Evolutionary conservation across 2,113 vertebrate species (phyloP).

Genomic region (Danio rerio): DNA sequence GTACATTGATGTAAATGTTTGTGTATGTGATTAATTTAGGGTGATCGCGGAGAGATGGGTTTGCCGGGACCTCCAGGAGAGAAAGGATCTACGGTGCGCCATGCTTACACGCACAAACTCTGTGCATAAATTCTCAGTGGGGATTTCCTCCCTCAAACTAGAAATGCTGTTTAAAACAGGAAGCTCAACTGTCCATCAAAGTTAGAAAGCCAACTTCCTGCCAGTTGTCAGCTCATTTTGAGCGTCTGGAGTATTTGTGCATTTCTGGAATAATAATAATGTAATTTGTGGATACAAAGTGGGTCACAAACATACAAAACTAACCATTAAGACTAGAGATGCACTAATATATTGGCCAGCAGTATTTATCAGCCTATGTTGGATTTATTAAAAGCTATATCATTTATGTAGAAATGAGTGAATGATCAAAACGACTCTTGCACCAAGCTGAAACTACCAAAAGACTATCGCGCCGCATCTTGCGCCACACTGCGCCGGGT

Average conservation of each 20-base stretch:
- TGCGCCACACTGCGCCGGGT: too few relatives aligned
- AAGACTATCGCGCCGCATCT: too few relatives aligned
- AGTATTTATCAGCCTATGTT: too few relatives aligned
- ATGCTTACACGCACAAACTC: neutral
- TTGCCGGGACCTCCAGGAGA: conserved; percentile 89
- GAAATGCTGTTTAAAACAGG: conserved; percentile 8
- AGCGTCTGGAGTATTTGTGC: neutral
- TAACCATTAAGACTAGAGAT: neutral
- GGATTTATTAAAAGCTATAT: too few relatives aligned
- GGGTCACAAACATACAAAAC: neutral
- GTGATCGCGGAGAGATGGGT: conserved; percentile 89
- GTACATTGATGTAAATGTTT: neutral
- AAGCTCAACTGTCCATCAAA: neutral
- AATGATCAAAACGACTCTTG: too few relatives aligned
- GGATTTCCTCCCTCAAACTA: neutral
- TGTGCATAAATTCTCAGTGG: neutral
- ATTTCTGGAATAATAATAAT: neutral
- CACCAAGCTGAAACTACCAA: too few relatives aligned
- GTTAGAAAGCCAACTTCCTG: neutral
- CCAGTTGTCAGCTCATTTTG: neutral
- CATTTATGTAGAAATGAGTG: too few relatives aligned
- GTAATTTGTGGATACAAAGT: neutral
- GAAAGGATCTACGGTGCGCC: conserved; percentile 88
- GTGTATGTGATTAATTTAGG: conserved; percentile 71
- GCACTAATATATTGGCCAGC: too few relatives aligned